phyloP scores from a whole-genome alignment of 2,797 vertebrate species.

The Clarias pachynema region DNA sequence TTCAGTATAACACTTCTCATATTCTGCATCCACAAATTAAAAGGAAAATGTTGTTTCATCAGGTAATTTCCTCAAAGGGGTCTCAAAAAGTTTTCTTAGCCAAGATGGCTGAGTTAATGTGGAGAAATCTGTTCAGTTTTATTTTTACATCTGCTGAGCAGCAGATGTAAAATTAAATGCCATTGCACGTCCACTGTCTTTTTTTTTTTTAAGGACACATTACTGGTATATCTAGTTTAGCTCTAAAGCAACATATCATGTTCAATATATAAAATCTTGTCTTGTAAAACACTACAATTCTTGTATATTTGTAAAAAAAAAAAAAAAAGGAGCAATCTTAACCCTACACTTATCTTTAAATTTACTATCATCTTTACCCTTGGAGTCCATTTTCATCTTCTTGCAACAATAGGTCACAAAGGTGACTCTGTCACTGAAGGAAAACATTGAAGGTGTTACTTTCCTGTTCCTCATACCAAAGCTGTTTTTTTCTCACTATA shows the following conservation, averaged over 20 bases:
- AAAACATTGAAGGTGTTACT: no score
- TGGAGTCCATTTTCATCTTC: no score
- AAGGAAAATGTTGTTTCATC: constrained; percentile 21
- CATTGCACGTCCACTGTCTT: constrained; percentile 13
- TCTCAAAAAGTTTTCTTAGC: neutral
- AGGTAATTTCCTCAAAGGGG: constrained; percentile 29
- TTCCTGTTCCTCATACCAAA: no score
- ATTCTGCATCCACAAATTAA: constrained; percentile 30
- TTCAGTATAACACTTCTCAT: constrained; percentile 20
- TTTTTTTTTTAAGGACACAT: constrained; percentile 11
- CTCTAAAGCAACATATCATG: constrained; percentile 26
- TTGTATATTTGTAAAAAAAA: constrained; percentile 6
- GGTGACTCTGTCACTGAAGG: no score
- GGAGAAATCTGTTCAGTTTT: constrained; percentile 19
- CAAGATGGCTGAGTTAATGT: constrained; percentile 18
- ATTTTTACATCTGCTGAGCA: constrained; percentile 37
- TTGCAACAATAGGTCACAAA: no score
- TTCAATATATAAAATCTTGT: neutral
- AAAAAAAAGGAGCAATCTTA: no score
- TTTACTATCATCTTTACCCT: no score
- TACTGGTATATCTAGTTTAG: constrained; percentile 17
- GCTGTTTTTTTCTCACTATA: no score
- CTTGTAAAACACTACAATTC: constrained; percentile 15
- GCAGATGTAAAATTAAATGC: constrained; percentile 30
- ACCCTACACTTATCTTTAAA: no score